Evolutionary conservation across 2,888 invertebrate genomes (phyloP).

Genomic region (Laspeyria flexula): DNA sequence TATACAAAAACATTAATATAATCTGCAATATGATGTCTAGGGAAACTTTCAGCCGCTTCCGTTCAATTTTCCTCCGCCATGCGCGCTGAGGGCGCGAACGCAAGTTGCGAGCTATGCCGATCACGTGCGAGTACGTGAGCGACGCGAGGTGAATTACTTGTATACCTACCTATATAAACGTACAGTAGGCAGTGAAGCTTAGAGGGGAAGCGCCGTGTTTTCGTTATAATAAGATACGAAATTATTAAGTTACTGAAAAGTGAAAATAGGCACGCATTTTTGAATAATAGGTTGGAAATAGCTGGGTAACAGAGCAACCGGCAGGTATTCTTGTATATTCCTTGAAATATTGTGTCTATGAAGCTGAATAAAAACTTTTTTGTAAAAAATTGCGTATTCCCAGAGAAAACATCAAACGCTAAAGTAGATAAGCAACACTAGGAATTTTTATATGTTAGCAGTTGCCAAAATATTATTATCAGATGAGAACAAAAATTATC

Average conservation of each 20-base stretch:
- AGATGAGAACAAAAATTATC: too few species aligned
- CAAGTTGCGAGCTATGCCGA: slow-evolving; percentile 41
- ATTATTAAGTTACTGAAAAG: neutral
- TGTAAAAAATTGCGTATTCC: too few species aligned
- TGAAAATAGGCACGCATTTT: neutral
- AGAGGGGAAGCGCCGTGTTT: slow-evolving; percentile 29
- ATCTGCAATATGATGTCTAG: slow-evolving; percentile 3
- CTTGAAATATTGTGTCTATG: too few species aligned
- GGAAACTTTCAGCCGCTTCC: slow-evolving; percentile 33
- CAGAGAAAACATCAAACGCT: too few species aligned
- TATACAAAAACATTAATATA: slow-evolving; percentile 14
- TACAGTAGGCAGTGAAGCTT: slow-evolving; percentile 23
- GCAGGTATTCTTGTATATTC: too few species aligned
- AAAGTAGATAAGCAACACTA: too few species aligned
- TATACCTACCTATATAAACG: slow-evolving; percentile 19
- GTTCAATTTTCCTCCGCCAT: slow-evolving; percentile 33
- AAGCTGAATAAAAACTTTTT: too few species aligned
- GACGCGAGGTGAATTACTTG: slow-evolving; percentile 40
- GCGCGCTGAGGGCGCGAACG: slow-evolving; percentile 39
- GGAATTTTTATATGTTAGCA: too few species aligned
- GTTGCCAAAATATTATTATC: too few species aligned
- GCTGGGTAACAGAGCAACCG: too few species aligned
- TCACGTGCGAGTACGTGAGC: slow-evolving; percentile 51
- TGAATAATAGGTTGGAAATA: neutral
- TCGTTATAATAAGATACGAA: slow-evolving; percentile 11